phyloP scores from a whole-genome alignment of 1,140 invertebrate genomes.

The Drosophila yakuba region DNA sequence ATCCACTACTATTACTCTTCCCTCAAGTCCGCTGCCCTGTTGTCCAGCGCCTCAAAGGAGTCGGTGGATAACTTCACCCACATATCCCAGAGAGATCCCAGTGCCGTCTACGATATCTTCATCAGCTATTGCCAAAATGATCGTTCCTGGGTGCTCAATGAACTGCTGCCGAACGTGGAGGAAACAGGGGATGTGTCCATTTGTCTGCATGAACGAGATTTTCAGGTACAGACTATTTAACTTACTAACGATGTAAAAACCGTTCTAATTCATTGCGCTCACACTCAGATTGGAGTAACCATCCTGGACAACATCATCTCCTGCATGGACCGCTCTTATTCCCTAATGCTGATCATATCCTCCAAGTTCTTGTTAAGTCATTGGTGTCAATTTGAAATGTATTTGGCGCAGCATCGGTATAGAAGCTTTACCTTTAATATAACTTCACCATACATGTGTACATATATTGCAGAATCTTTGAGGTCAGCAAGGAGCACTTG shows the following conservation, averaged over 20 bases:
- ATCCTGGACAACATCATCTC: constrained; percentile 88
- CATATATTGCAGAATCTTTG: constrained; percentile 85
- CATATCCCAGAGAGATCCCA: constrained; percentile 51
- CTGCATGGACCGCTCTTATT: constrained; percentile 87
- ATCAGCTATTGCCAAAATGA: constrained; percentile 88
- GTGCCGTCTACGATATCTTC: constrained; percentile 86
- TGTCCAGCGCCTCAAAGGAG: constrained; percentile 67
- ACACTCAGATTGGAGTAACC: constrained; percentile 86
- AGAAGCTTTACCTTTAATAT: background rate
- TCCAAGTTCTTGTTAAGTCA: constrained; percentile 87
- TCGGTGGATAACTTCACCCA: constrained; percentile 51
- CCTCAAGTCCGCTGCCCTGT: constrained; percentile 85
- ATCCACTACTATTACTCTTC: constrained; percentile 87
- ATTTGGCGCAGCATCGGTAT: constrained; percentile 88
- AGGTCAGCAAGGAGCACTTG: constrained; percentile 87
- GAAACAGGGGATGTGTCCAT: constrained; percentile 86
- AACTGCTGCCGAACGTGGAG: constrained; percentile 87
- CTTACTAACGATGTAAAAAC: background rate
- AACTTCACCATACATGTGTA: no score
- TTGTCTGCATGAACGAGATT: constrained; percentile 88
- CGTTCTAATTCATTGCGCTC: background rate
- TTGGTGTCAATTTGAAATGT: constrained; percentile 89
- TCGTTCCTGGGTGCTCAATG: constrained; percentile 86
- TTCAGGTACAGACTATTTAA: constrained; percentile 85
- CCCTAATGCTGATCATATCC: constrained; percentile 87